Percentiles rank a stretch among this genome's conserved stretches.
Evolutionary conservation across 2,113 vertebrate species (phyloP).

Genomic region (Dryoscopus gambensis): DNA sequence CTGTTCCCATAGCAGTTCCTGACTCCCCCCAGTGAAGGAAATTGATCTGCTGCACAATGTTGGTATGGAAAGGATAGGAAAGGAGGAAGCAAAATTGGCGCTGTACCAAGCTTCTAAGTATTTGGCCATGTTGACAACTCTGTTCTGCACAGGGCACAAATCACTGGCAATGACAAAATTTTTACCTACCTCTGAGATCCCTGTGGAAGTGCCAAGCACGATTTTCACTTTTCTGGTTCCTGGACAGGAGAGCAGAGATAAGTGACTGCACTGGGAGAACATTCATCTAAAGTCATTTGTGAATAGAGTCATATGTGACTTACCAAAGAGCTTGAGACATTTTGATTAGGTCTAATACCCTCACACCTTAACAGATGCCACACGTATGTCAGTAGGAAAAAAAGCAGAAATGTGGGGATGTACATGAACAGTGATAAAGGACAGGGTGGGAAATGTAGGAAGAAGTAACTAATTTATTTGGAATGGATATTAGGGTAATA

Average conservation of each 20-base stretch:
- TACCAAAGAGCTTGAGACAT: neutral
- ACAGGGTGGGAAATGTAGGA: neutral
- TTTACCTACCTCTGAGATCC: neutral
- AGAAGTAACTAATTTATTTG: neutral
- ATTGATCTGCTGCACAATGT: neutral
- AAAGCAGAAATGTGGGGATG: neutral
- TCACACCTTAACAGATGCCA: neutral
- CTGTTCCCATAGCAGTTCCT: conserved; percentile 24
- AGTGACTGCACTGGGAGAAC: neutral
- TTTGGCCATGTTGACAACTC: neutral
- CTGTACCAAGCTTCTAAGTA: neutral
- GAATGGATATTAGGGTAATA: neutral
- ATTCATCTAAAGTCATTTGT: neutral
- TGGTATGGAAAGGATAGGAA: neutral
- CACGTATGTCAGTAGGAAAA: neutral
- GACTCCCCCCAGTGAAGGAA: conserved; percentile 34
- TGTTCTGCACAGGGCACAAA: neutral
- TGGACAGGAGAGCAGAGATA: neutral
- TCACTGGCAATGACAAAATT: neutral
- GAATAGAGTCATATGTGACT: neutral
- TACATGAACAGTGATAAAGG: accelerated
- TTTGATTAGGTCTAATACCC: neutral
- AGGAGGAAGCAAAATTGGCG: neutral
- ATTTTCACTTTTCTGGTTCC: neutral
- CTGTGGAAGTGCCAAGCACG: neutral